Evolutionary conservation across 2,888 invertebrate genomes (phyloP).

Genomic region (Caenorhabditis becei): DNA sequence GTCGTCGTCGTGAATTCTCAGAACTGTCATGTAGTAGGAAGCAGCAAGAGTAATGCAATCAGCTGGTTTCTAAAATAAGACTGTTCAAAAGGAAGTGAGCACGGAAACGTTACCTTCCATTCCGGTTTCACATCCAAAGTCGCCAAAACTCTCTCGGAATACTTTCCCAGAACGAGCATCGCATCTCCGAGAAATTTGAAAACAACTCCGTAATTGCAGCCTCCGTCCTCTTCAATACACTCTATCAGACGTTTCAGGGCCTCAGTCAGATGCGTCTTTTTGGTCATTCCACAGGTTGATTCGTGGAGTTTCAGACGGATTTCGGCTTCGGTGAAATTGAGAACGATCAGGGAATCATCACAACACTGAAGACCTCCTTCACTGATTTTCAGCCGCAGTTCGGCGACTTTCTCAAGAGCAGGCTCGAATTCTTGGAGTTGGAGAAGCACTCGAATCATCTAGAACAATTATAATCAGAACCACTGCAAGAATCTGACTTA

Average conservation of each 20-base stretch:
- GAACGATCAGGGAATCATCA: slow-evolving; percentile 24
- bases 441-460: slow-evolving; percentile 60
- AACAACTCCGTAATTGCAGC: slow-evolving; percentile 14
- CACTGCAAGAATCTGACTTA: not conserved
- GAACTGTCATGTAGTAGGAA: slow-evolving; percentile 56
- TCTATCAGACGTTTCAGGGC: slow-evolving; percentile 10
- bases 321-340: slow-evolving; percentile 61
- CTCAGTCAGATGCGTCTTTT: slow-evolving; percentile 41
- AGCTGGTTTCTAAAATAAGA: not conserved
- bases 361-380: slow-evolving; percentile 18
- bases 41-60: slow-evolving; percentile 35
- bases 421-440: slow-evolving; percentile 61
- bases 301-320: slow-evolving; percentile 53
- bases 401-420: slow-evolving; percentile 53
- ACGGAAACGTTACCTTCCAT: slow-evolving; percentile 63
- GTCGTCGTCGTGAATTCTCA: slow-evolving; percentile 29
- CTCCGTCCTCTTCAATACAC: slow-evolving; percentile 6
- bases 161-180: slow-evolving; percentile 9
- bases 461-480: slow-evolving; percentile 14
- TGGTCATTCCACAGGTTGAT: slow-evolving; percentile 39
- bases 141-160: slow-evolving; percentile 5
- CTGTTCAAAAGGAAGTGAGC: too few relatives aligned
- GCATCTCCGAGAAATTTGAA: slow-evolving; percentile 48
- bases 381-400: slow-evolving; percentile 24
- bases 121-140: slow-evolving; percentile 38